Evolutionary conservation across 1,140 invertebrate species (phyloP), one percentile per base, ranked within the genome.

Genomic region (Drosophila azteca): DNA sequence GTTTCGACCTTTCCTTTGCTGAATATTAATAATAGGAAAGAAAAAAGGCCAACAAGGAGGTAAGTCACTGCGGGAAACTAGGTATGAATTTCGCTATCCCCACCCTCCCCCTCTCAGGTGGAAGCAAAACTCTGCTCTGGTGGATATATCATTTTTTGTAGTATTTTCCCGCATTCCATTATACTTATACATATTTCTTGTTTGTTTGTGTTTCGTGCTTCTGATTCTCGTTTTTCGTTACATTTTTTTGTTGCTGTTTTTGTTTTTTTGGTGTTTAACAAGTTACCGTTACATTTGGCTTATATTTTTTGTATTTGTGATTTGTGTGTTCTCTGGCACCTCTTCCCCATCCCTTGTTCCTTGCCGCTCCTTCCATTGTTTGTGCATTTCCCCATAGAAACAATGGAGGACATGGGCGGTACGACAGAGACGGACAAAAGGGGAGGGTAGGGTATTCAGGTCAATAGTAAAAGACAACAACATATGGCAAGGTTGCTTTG

Each of bases 381-480:
- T 76, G 49, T 43, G 61, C 69, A 58, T 57, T 82, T 83, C 80
- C 76, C 80, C 68, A 73, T 85, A 80, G 81, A 84, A 84, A 85
- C 81, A 83, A 83, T 68, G 66, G 63, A 63, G 57, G 64, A 39
- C 35, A 39, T 1, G 35, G 35, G 35, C 35, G 35, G 35, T 5
- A 2, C 35, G 35, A 35, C 31, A 35, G 31, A 35, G 31, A 35
- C 31, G 3, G 9, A 35, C 4, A 11, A 3, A 35, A 0, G 26
- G 49, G 57, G 13, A 8, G 54, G 17, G 13, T 48, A 49, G 50
- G 44, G 31, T 85, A 85, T 85, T 85, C 67, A 77, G 81, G 81
- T 85, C 81, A 85, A 85, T 85, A 85, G 60, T 85, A 77, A 85
- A 85, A 85, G 77, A 85, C 77, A 85, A 85, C 77, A 85, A 80